Evolutionary conservation across 2,888 invertebrate genomes (phyloP), one percentile per base, ranked within the genome.

Genomic region (Trachelus stipa): DNA sequence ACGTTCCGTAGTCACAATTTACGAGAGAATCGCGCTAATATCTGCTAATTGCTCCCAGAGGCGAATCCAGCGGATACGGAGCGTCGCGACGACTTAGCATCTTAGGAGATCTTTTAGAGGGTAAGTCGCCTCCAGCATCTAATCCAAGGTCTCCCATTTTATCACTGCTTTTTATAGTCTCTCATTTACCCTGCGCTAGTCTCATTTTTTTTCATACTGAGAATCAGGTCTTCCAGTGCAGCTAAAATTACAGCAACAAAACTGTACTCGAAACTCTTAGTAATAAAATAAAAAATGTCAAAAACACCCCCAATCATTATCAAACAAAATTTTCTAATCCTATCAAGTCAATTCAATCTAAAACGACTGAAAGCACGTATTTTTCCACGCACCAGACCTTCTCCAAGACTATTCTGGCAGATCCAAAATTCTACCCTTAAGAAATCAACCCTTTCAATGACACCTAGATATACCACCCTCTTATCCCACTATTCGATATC

Each of bases 11-110:
- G 74, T 34, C 74, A 34, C 74, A 34, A 74, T 74, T 74, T 74
- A 74, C 74, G 74, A 34, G 74, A 74, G 31, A 34, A 74, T 35
- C 74, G 74, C 74, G 74, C 74, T 74, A 74, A 74, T 74, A 74
- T 74, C 74, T 33, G n/a, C 74, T 74, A 74, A 74, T 74, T 74
- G 74, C 74, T 33, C 74, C 74, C 71, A 71, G 71, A 30, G 31
- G 71, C 56, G 23, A 56, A 23, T 56, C 56, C 6, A 23, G 9
- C 2, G 56, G 56, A 9, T 56, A 56, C 23, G 56, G 56, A 56
- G 56, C 56, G 56, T 56, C 56, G 15, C 56, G 56, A 23, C 56
- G 56, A 56, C 56, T 56, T 56, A 56, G 56, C 56, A 23, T 56
- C 56, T 56, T 9, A 23, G 23, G 23, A 56, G 56, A 56, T 23